These are phyloP conservation scores for Cavia aperea DNA, from an alignment of 2,113 vertebrate species.

Conservation along the genomic window DNA sequence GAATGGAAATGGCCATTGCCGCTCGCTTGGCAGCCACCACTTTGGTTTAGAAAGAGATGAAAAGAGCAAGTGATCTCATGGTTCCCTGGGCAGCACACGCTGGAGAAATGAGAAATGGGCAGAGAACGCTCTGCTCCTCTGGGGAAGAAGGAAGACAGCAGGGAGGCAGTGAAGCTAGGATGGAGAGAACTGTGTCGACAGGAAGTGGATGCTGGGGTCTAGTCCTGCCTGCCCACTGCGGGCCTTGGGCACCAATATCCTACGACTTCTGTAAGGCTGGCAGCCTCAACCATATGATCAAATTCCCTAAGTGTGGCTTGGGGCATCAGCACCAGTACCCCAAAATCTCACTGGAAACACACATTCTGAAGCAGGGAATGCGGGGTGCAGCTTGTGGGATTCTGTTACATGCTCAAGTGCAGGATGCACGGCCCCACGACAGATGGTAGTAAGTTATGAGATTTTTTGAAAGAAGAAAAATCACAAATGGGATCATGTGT, in stretches of 20 bases:
- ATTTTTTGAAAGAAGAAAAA: neutral
- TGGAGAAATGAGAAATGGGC: constrained; percentile 3
- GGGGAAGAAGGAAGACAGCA: constrained; percentile 18
- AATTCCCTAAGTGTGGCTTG: neutral
- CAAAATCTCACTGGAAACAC: neutral
- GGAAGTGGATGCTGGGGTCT: neutral
- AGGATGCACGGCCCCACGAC: neutral
- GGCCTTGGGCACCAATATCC: neutral
- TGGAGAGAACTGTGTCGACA: neutral
- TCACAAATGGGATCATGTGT: neutral
- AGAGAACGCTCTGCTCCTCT: neutral
- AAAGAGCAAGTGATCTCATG: constrained; percentile 39
- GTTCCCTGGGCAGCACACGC: constrained; percentile 40
- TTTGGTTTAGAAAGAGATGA: constrained; percentile 60
- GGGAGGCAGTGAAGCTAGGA: neutral
- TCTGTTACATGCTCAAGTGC: neutral
- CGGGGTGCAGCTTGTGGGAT: neutral
- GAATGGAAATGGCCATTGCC: neutral
- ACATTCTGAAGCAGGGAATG: neutral
- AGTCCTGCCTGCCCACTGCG: neutral
- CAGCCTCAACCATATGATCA: neutral
- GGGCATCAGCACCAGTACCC: neutral
- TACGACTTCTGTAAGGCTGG: neutral
- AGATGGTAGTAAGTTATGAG: neutral
- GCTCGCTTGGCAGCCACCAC: neutral